phyloP scores from a whole-genome alignment of 2,888 invertebrate species.

The Gari tellinella region DNA sequence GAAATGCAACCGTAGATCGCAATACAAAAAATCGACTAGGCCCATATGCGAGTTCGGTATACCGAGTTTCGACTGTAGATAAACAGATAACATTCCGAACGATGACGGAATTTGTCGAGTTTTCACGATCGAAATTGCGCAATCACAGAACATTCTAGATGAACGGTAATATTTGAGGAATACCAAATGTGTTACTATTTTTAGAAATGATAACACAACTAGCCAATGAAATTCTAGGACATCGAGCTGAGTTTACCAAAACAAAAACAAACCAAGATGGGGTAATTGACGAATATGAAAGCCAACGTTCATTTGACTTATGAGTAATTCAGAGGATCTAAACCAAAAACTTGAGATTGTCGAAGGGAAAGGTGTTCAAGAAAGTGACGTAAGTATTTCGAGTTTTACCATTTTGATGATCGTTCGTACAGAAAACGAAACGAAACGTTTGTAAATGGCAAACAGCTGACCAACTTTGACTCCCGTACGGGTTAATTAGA shows the following conservation, averaged over 20 bases:
- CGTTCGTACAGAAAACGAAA: too few relatives aligned
- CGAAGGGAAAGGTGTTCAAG: slow-evolving; percentile 26
- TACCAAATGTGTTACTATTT: slow-evolving; percentile 18
- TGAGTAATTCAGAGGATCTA: slow-evolving; percentile 42
- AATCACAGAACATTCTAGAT: slow-evolving; percentile 40
- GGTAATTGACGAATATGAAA: not conserved
- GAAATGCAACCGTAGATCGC: too few relatives aligned
- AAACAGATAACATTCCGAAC: too few relatives aligned
- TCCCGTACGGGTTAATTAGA: too few relatives aligned
- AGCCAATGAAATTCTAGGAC: slow-evolving; percentile 22
- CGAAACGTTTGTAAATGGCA: too few relatives aligned
- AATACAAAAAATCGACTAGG: too few relatives aligned
- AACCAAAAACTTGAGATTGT: slow-evolving; percentile 37
- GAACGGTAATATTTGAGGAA: not conserved
- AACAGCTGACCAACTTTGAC: too few relatives aligned
- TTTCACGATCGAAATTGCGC: slow-evolving; percentile 21
- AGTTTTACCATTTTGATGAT: not conserved
- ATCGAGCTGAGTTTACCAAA: slow-evolving; percentile 48
- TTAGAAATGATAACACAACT: slow-evolving; percentile 23
- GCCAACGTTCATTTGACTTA: slow-evolving; percentile 24
- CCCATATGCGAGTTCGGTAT: too few relatives aligned
- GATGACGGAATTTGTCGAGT: too few relatives aligned
- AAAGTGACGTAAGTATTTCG: slow-evolving; percentile 24
- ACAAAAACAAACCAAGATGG: slow-evolving; percentile 39
- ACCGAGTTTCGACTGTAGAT: too few relatives aligned